Evolutionary conservation across 2,113 vertebrate species (phyloP).

Genomic region (Engraulis encrasicolus): DNA sequence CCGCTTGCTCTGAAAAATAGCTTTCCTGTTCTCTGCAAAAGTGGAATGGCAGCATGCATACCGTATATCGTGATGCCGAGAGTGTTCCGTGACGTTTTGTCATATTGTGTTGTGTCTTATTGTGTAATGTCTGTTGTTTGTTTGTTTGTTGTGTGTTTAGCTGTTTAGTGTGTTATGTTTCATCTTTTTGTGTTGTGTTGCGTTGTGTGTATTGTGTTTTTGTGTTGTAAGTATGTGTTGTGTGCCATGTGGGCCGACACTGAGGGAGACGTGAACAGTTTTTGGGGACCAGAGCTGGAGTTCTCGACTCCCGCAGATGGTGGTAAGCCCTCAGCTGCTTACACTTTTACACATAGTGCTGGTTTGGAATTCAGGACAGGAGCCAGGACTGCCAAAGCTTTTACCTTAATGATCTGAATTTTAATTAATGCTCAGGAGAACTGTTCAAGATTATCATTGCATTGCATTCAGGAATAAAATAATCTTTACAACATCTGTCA

Average conservation of each 20-base stretch:
- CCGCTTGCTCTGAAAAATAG: no score
- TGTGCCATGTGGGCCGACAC: not conserved
- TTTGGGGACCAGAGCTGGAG: no score
- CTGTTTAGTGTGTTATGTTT: no score
- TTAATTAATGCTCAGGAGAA: slow-evolving; percentile 42
- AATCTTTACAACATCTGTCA: not conserved
- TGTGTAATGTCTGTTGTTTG: no score
- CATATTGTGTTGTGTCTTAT: not conserved
- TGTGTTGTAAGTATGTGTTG: no score
- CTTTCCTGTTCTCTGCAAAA: no score
- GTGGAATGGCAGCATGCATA: no score
- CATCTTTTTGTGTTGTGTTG: no score
- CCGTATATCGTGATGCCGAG: no score
- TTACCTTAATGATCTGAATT: slow-evolving; percentile 24
- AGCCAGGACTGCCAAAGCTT: slow-evolving; percentile 6
- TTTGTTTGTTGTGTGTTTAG: no score
- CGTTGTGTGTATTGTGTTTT: no score
- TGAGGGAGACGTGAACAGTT: not conserved
- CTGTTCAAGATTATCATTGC: slow-evolving; percentile 28
- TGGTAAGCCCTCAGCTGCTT: not conserved
- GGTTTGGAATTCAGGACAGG: not conserved
- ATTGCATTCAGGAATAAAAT: slow-evolving; percentile 38
- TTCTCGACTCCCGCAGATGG: not conserved
- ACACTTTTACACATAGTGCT: not conserved
- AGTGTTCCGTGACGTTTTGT: no score